Conservation (phyloP, 2,113 vertebrate species). For the Clarias macrocephalus region DNA sequence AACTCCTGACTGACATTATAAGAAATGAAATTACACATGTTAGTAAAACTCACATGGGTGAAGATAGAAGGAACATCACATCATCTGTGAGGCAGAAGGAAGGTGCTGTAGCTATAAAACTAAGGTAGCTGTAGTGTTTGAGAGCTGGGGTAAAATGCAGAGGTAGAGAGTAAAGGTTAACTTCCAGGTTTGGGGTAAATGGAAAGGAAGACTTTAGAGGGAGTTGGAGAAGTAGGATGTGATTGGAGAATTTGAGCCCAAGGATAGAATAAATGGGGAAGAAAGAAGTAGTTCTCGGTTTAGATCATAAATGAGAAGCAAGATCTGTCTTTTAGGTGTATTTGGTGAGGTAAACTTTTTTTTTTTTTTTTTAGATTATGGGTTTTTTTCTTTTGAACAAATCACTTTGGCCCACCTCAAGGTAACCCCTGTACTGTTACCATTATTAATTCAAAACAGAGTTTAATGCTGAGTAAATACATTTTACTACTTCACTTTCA, state of each 20-base stretch:
- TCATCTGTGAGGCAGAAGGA: too few relatives aligned
- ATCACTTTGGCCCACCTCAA: not conserved
- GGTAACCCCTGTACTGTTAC: not conserved
- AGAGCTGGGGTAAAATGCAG: not conserved
- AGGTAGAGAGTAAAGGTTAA: not conserved
- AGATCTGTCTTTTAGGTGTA: not conserved
- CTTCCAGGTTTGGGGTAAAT: not conserved
- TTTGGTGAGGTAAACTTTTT: not conserved
- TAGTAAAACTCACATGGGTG: not conserved
- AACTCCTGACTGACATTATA: not conserved
- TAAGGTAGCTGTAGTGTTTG: not conserved
- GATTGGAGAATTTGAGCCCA: not conserved
- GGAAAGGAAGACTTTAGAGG: not conserved
- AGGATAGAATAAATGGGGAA: not conserved
- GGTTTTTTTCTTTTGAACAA: not conserved
- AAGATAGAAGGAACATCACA: too few relatives aligned
- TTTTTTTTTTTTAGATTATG: not conserved
- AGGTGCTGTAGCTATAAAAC: not conserved
- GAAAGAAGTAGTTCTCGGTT: not conserved
- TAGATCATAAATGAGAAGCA: too few relatives aligned
- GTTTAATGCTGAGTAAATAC: not conserved
- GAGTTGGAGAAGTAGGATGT: not conserved
- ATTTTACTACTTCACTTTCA: not conserved
- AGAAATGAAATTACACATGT: not conserved
- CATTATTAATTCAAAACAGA: not conserved